These are phyloP conservation scores for Discoglossus pictus DNA, from an alignment of 2,797 vertebrate genomes.

Conservation along the genomic window DNA sequence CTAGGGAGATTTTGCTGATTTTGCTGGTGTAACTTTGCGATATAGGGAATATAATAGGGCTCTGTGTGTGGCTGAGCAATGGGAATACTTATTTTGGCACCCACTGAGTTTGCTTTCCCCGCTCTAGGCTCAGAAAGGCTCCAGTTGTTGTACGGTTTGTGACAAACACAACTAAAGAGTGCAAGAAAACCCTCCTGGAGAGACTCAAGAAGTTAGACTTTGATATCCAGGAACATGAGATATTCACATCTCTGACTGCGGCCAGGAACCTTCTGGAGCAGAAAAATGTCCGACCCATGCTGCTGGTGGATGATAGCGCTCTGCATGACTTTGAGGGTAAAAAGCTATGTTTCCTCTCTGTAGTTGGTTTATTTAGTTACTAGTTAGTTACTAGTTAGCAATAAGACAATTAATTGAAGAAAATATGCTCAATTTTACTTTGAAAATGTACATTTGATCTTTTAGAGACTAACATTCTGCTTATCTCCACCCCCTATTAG, in stretches of 20 bases:
- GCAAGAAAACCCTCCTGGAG: conserved; percentile 82
- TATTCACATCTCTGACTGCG: conserved; percentile 93
- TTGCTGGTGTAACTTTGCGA: too few species aligned
- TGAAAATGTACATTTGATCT: too few species aligned
- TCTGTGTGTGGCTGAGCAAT: too few species aligned
- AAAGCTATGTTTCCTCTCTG: background rate
- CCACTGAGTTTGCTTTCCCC: conserved; percentile 7
- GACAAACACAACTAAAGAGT: conserved; percentile 96
- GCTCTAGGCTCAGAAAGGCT: conserved; percentile 76
- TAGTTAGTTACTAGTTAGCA: too few species aligned
- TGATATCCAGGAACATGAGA: conserved; percentile 85
- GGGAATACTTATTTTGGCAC: background rate
- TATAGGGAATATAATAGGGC: too few species aligned
- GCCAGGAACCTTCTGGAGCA: conserved; percentile 86
- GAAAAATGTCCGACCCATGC: conserved; percentile 79
- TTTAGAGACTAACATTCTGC: too few species aligned
- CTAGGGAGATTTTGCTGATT: too few species aligned
- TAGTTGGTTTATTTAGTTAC: too few species aligned
- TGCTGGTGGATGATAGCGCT: conserved; percentile 86
- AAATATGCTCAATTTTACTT: too few species aligned
- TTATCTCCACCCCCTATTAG: too few species aligned
- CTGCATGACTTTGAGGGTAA: conserved; percentile 88
- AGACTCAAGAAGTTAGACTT: conserved; percentile 81
- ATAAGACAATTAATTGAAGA: too few species aligned
- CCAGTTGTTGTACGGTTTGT: conserved; percentile 85